Base-by-base conservation (phyloP, 2,888 invertebrate species). In the Pachliopta kotzebuea region DNA sequence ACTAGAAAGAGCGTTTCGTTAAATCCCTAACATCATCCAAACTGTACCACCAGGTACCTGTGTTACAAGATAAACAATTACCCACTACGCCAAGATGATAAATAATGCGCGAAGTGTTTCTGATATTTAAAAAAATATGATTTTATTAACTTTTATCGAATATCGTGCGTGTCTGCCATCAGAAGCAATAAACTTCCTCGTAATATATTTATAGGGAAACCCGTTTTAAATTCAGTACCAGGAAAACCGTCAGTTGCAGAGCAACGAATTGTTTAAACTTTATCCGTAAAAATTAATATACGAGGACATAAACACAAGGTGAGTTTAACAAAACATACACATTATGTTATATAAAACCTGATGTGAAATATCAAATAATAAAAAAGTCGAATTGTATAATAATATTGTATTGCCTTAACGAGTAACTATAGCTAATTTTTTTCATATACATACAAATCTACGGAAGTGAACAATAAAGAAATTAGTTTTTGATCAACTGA, bases 171-270 rank as follows among this genome's bases (percentile, higher is more conserved):
- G 21, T 26, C 24, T 45, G 24, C 31, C 42, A 55, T 55, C 17
- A 61, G 17, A 55, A 29, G n/a, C n/a, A 54, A 55, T 61, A 61
- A 61, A 61, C 49, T 45, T n/a, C 17, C 23, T 29, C 2, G 20
- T 24, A 52, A 52, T 53, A 54, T 50, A 50, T 50, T 45, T 42
- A 14, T n/a, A 21, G 18, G 1, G 17, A n/a, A 55, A 61, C 29
- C 55, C 18, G 29, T 55, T 61, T 61, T 29, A 29, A 26, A 55
- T 54, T 61, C 45, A 61, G 45, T 61, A 26, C 23, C 45, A 55
- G 21, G 18, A 21, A 61, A 55, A 29, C 61, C 29, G 45, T 52
- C 21, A 29, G 9, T 23, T 55, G 54, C 54, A 23, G 14, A 54
- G 42, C 24, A 54, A n/a, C 20, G n/a, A 42, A 54, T 20, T 14